Evolutionary conservation across 2,888 invertebrate species (phyloP), one percentile per base, ranked within the genome.

Genomic region (Pollenia labialis): DNA sequence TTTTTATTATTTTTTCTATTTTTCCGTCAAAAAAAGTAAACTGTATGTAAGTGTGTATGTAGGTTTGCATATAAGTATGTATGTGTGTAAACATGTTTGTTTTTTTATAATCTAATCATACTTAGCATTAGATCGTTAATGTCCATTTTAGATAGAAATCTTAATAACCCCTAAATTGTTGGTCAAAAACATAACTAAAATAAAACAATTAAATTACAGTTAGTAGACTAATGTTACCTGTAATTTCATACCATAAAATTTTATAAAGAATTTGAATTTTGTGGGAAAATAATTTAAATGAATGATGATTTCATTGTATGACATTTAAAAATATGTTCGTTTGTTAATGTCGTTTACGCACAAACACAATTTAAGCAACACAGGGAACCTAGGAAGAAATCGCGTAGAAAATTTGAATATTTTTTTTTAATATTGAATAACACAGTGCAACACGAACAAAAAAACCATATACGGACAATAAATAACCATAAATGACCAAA

Each of bases 131-230:
- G 50, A 74, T 84, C 46, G 75, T 82, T 79, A 82, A 58, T 80
- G 79, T 75, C 18, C 54, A 69, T 82, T 81, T 74, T 42, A 79
- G 85, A 82, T 85, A 85, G 48, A 82, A 74, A 85, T 79, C 81
- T 82, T 62, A 79, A 86, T 79, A 75, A 75, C 54, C 50, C 75
- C 32, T 32, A 82, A 74, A 80, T 62, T 64, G 60, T 74, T 82
- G 62, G 69, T 10, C 56, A 68, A 75, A 74, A 81, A 76, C 7
- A 40, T 4, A 48, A 58, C 23, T 11, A 48, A 71, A 83, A 48
- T 46, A 50, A 83, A 52, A 64, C 85, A 79, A 86, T 79, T 82
- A 79, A 71, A 74, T 64, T 64, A 82, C 79, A 64, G 71, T 66
- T 74, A 85, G 75, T 56, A 72, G 54, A 46, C 68, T 60, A 46